Conservation (phyloP, 2,797 vertebrate genomes). For the Hoplostethus mediterraneus region DNA sequence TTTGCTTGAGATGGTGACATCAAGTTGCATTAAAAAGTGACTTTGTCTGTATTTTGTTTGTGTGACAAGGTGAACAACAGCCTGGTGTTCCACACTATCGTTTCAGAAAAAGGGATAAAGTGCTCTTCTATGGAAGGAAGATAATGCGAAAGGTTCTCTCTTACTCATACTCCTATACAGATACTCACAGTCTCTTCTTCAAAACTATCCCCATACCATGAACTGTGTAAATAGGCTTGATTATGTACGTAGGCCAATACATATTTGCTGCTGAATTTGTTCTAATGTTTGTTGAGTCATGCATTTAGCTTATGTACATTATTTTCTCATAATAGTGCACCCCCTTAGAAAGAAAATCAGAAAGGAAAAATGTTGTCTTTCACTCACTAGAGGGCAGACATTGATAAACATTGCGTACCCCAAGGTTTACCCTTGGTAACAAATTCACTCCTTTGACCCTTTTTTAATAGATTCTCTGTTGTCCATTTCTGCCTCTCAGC, state of each 20-base stretch:
- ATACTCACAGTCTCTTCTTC: background rate
- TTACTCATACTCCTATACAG: background rate
- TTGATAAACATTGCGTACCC: background rate
- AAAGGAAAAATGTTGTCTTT: background rate
- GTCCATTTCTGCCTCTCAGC: background rate
- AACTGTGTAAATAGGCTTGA: background rate
- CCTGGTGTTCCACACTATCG: constrained; percentile 90
- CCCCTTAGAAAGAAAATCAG: too few relatives aligned
- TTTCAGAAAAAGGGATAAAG: constrained; percentile 94
- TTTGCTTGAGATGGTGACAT: background rate
- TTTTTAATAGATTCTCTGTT: background rate
- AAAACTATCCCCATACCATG: background rate
- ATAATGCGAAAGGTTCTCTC: constrained; percentile 94
- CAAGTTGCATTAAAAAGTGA: background rate
- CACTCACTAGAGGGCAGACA: constrained; percentile 47
- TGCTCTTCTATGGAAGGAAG: constrained; percentile 96
- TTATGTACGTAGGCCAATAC: background rate
- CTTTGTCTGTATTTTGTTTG: constrained; percentile 23
- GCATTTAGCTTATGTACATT: background rate
- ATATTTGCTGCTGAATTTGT: background rate
- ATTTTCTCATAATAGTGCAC: too few relatives aligned
- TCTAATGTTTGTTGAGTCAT: background rate
- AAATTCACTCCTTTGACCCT: background rate
- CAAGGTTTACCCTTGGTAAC: background rate
- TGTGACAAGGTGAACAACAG: constrained; percentile 80